Base-by-base conservation (phyloP, 2,113 vertebrate genomes). In the Danio rerio region DNA sequence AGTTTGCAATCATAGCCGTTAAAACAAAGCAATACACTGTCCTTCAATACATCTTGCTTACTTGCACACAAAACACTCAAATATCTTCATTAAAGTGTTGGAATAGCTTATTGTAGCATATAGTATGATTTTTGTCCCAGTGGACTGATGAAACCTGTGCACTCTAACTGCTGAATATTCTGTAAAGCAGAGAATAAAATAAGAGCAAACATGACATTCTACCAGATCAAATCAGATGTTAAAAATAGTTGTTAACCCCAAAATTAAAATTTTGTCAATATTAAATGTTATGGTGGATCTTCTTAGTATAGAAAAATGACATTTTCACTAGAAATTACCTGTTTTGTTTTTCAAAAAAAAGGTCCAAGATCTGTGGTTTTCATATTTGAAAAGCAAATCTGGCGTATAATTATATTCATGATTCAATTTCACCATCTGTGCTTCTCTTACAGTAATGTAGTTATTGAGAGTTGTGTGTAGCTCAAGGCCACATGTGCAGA, bases 401-500 rank as follows among this genome's bases (percentile, higher is more conserved):
- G 45, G 31, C 55, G 9, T 18, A n/a, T 55, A 74, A 45, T 74
- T 47, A 55, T 65, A 65, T 81, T 65, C 47, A 15, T 61, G 8
- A 16, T 42, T 18, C 9, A 16, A 56, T 81, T 53, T 55, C 21
- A 53, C 12, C 80, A 63, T 72, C 66, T 73, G 40, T 81, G 53
- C 47, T 40, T 50, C 69, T 73, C 15, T 18, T 70, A 72, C 43
- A 71, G 78, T 81, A 81, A 72, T 81, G 45, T 43, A 55, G 77
- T 55, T 79, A 79, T 56, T 43, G 56, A 69, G 43, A 6, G 79
- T 6, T 61, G 45, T 16, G 1, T 11, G 15, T 40, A 45, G 79
- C 68, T 81, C 49, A 50, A 62, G 55, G 55, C 79, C 15, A 62
- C 70, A 40, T 73, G 31, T 66, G 58, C 7, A 11, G 56, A 72